Evolutionary conservation across 1,140 invertebrate species (phyloP).

Genomic region (Drosophila sp.): DNA sequence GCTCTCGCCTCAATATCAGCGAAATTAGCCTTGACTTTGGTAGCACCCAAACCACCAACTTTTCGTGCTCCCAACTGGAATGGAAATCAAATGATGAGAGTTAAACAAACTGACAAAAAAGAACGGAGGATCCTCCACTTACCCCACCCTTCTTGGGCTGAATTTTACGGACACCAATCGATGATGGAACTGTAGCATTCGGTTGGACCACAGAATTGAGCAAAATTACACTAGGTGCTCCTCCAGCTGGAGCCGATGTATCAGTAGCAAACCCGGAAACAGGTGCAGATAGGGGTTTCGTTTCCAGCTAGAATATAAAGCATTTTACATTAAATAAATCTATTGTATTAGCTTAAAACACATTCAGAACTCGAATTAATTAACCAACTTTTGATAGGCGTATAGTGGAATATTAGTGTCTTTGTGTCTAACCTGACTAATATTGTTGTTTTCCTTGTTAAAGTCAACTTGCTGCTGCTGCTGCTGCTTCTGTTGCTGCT

Average conservation of each 20-base stretch:
- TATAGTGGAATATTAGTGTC: slow-evolving; percentile 25
- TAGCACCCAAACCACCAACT: slow-evolving; percentile 97
- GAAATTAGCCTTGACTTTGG: slow-evolving; percentile 97
- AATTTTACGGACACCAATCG: slow-evolving; percentile 88
- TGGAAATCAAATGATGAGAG: not conserved
- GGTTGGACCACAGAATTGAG: slow-evolving; percentile 63
- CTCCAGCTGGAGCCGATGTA: slow-evolving; percentile 29
- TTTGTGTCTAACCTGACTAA: slow-evolving; percentile 45
- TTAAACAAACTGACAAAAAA: not conserved
- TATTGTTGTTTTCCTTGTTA: slow-evolving; percentile 65
- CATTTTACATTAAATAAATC: not conserved
- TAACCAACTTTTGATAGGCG: not conserved
- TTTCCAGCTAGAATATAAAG: slow-evolving; percentile 50
- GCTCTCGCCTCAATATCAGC: slow-evolving; percentile 97
- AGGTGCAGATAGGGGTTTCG: slow-evolving; percentile 40
- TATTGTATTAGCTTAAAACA: too few species aligned
- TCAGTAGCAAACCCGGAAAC: not conserved
- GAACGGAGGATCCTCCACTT: slow-evolving; percentile 54
- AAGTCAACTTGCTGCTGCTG: slow-evolving; percentile 71
- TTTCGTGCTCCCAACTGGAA: slow-evolving; percentile 88
- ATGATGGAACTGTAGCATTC: slow-evolving; percentile 40
- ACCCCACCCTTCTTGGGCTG: slow-evolving; percentile 87
- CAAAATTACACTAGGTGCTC: slow-evolving; percentile 82
- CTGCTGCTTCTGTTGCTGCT: slow-evolving; percentile 63
- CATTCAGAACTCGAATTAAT: not conserved